Evolutionary conservation across 2,888 invertebrate species (phyloP), one percentile per base, ranked within the genome.

Genomic region (Spialia ferax): DNA sequence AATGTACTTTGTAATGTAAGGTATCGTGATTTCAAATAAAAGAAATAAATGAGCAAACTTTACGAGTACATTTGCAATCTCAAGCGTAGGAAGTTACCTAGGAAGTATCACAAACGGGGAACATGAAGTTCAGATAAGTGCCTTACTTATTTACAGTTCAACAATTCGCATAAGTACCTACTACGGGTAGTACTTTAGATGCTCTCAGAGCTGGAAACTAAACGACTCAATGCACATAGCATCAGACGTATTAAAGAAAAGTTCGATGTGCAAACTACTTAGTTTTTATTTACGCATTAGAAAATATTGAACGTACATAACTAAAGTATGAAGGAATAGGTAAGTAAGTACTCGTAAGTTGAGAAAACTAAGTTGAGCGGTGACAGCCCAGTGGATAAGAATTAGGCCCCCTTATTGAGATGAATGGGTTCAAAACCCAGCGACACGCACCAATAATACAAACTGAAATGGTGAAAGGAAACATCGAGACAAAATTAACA

Each of bases 121-220:
- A n/a, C 23, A 26, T 26, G 15, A 52, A 52, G 52, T 52, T 52
- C 23, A 23, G n/a, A 7, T 23, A n/a, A 52, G n/a, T 52, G 26
- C n/a, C 52, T 7, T 52, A 52, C 52, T 52, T 52, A 52, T 52
- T 26, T 26, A 52, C 52, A 52, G 23, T 52, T 52, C 22, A 52
- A 52, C 52, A 23, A 52, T 52, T 26, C 6, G 13, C 11, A 38
- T 10, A 38, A n/a, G 8, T 3, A n/a, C n/a, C n/a, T n/a, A 35
- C 32, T 35, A 35, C 2, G 32, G 8, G 29, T 8, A 29, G 29
- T n/a, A n/a, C n/a, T n/a, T n/a, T n/a, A n/a, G n/a, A 8, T 35
- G 32, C 32, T 10, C 32, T 35, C 10, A 11, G n/a, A 38, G 38
- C 8, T 42, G 15, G 42, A 45, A 45, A 45, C 15, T 45, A 45